These are phyloP conservation scores for Mayetiola destructor DNA, from an alignment of 2,888 invertebrate genomes.

Conservation along the genomic window DNA sequence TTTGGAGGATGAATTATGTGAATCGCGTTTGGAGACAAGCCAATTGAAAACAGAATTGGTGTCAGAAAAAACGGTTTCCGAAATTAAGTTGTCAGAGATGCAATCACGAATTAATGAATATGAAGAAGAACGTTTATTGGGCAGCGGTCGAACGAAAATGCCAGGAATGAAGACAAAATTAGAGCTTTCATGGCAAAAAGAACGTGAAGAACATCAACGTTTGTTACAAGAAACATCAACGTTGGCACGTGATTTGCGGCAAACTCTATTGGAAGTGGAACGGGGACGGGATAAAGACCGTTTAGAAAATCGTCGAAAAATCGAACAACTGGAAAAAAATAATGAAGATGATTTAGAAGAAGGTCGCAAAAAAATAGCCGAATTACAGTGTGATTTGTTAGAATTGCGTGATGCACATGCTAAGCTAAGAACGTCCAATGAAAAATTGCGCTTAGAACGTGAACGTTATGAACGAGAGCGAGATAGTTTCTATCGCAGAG, in stretches of 20 bases:
- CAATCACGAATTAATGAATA: constrained; percentile 59
- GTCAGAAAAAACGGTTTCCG: constrained; percentile 71
- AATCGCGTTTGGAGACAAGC: constrained; percentile 65
- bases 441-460: constrained; percentile 74
- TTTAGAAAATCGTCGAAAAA: constrained; percentile 68
- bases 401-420: constrained; percentile 85
- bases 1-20: constrained; percentile 77
- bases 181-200: constrained; percentile 89
- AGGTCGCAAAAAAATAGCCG: constrained; percentile 65
- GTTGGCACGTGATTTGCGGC: constrained; percentile 70
- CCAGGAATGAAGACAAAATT: constrained; percentile 74
- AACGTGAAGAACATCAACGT: constrained; percentile 82
- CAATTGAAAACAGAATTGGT: constrained; percentile 79
- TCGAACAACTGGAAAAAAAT: constrained; percentile 69
- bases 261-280: constrained; percentile 79
- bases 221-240: constrained; percentile 80
- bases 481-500: constrained; percentile 30
- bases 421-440: constrained; percentile 77
- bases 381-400: constrained; percentile 74
- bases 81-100: constrained; percentile 76
- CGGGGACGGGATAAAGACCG: constrained; percentile 80
- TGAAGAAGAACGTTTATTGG: constrained; percentile 74
- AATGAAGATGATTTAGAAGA: constrained; percentile 83
- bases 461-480: constrained; percentile 72
- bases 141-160: constrained; percentile 70